These are phyloP conservation scores for Petrocephalus schoutedeni DNA, from an alignment of 2,797 vertebrate genomes.

Conservation along the genomic window DNA sequence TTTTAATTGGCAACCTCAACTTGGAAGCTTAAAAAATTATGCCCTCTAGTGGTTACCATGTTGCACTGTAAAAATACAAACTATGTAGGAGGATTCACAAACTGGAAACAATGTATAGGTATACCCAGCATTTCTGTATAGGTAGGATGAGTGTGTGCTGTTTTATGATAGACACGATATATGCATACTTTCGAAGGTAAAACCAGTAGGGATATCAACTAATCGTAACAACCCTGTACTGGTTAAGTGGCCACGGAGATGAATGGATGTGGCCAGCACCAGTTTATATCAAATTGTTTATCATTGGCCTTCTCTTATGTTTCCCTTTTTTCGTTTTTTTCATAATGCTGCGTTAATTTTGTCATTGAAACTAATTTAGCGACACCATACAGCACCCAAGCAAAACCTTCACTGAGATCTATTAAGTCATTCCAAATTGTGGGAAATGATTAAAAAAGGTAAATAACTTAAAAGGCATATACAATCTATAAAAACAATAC, in stretches of 20 bases:
- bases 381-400: neutral
- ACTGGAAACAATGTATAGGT: neutral
- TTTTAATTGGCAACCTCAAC: neutral
- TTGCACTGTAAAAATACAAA: constrained; percentile 10
- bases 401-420: neutral
- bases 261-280: neutral
- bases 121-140: neutral
- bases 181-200: neutral
- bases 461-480: constrained; percentile 12
- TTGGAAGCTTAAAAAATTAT: constrained; percentile 13
- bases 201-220: neutral
- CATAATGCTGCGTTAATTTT: neutral
- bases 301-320: neutral
- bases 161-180: neutral
- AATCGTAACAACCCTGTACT: neutral
- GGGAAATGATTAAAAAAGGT: neutral
- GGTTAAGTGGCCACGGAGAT: neutral
- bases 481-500: neutral
- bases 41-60: constrained; percentile 7
- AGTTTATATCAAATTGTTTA: neutral
- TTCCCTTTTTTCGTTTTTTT: neutral
- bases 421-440: neutral
- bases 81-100: neutral
- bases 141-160: neutral
- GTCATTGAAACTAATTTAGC: neutral